Percentiles rank a stretch among this genome's conserved stretches.
Evolutionary conservation across 2,888 invertebrate genomes (phyloP).

Genomic region (Orthosia incerta): DNA sequence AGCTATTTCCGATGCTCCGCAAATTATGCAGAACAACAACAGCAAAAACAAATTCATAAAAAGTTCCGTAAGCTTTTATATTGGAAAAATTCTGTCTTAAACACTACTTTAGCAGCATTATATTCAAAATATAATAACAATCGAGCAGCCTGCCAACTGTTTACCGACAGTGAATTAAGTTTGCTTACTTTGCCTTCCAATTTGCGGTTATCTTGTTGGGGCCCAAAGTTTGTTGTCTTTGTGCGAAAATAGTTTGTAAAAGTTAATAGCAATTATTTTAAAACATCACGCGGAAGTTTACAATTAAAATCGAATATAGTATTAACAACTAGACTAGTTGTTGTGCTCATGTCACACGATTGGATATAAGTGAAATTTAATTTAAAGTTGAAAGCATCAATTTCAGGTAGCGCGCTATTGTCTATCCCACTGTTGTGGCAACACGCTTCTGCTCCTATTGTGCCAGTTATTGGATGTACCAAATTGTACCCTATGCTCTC

Average conservation of each 20-base stretch:
- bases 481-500: neutral
- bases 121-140: constrained; percentile 55
- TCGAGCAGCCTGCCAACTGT: constrained; percentile 49
- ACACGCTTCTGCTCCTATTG: constrained; percentile 8
- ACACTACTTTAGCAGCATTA: constrained; percentile 36
- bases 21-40: constrained; percentile 7
- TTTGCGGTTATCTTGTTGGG: constrained; percentile 62
- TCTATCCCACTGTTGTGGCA: neutral
- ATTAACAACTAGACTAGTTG: neutral
- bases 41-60: constrained; percentile 38
- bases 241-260: constrained; percentile 52
- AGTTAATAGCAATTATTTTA: constrained; percentile 55
- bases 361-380: constrained; percentile 9
- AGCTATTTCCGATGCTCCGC: neutral
- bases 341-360: neutral
- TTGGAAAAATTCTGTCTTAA: constrained; percentile 29
- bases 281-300: constrained; percentile 50
- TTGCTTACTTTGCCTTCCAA: constrained; percentile 60
- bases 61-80: constrained; percentile 37
- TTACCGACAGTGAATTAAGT: constrained; percentile 62
- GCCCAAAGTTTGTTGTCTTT: constrained; percentile 58
- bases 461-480: neutral
- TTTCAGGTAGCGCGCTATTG: constrained; percentile 11
- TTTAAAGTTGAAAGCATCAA: constrained; percentile 31
- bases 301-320: constrained; percentile 6